These are phyloP conservation scores for Halictus ligatus DNA, from an alignment of 2,888 invertebrate genomes.

Conservation along the genomic window DNA sequence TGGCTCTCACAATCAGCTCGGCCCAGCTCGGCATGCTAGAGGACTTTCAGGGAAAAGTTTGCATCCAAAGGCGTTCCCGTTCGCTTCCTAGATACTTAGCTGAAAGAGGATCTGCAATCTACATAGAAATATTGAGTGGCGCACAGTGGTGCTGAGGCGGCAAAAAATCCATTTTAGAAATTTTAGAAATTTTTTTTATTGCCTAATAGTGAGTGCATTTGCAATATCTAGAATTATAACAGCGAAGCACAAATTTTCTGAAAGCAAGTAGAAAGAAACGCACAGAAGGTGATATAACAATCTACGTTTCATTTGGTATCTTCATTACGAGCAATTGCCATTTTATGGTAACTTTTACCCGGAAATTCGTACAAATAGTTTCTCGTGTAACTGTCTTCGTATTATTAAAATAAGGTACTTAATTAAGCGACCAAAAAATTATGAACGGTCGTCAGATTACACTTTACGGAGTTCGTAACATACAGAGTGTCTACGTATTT, in stretches of 20 bases:
- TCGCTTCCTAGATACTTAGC: background rate
- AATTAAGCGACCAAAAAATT: conserved; percentile 3
- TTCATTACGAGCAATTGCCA: background rate
- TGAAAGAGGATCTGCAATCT: background rate
- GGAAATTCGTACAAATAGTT: background rate
- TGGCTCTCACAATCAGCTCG: background rate
- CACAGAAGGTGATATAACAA: background rate
- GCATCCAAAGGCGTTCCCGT: background rate
- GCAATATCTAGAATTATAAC: background rate
- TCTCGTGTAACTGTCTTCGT: background rate
- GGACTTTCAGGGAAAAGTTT: conserved; percentile 30
- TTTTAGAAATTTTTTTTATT: no score
- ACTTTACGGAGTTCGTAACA: background rate
- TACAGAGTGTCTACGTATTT: background rate
- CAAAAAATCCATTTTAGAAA: no score
- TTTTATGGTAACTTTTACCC: conserved; percentile 13
- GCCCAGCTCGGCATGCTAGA: background rate
- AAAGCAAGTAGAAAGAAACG: background rate
- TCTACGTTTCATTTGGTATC: background rate
- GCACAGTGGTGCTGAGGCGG: no score
- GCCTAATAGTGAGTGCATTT: background rate
- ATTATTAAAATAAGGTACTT: background rate
- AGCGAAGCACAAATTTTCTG: background rate
- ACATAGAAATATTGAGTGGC: background rate
- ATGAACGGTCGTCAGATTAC: background rate